phyloP scores from a whole-genome alignment of 2,797 vertebrate species.

The Microctenopoma steveboyesi region DNA sequence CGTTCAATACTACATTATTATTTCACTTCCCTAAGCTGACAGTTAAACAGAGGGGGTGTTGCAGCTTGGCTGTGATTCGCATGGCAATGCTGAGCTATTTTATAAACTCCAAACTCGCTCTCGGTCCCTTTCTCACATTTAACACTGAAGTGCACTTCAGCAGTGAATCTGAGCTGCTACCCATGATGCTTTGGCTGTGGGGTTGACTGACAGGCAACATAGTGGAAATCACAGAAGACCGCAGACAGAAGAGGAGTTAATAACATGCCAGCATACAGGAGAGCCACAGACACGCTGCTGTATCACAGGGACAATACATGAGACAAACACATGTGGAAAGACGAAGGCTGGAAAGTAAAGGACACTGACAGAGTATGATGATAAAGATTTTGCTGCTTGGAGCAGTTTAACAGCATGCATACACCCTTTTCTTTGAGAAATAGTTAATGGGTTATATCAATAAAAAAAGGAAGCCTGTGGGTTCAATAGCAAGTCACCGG shows the following conservation, averaged over 20 bases:
- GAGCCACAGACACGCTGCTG: constrained; percentile 33
- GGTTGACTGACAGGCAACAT: constrained; percentile 43
- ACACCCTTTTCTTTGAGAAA: constrained; percentile 39
- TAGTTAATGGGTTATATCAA: constrained; percentile 62
- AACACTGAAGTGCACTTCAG: constrained; percentile 57
- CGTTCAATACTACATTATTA: constrained; percentile 55
- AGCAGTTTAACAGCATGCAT: constrained; percentile 12
- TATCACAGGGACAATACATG: constrained; percentile 9
- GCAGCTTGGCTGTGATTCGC: constrained; percentile 47
- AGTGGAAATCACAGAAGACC: constrained; percentile 41
- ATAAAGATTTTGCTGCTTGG: constrained; percentile 9
- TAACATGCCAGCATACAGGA: constrained; percentile 29
- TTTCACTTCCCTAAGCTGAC: constrained; percentile 52
- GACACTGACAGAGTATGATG: neutral
- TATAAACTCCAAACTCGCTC: constrained; percentile 30
- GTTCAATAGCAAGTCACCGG: constrained; percentile 28
- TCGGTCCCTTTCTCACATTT: constrained; percentile 20
- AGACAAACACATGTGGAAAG: neutral
- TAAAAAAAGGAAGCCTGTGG: constrained; percentile 41
- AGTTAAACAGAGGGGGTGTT: constrained; percentile 45
- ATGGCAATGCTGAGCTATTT: constrained; percentile 64
- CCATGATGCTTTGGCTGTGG: constrained; percentile 51
- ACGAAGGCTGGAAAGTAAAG: neutral
- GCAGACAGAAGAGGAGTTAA: constrained; percentile 39
- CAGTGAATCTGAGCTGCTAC: constrained; percentile 43